Evolutionary conservation across 2,888 invertebrate species (phyloP), one percentile per base, ranked within the genome.

Genomic region (Smittia aterrima): DNA sequence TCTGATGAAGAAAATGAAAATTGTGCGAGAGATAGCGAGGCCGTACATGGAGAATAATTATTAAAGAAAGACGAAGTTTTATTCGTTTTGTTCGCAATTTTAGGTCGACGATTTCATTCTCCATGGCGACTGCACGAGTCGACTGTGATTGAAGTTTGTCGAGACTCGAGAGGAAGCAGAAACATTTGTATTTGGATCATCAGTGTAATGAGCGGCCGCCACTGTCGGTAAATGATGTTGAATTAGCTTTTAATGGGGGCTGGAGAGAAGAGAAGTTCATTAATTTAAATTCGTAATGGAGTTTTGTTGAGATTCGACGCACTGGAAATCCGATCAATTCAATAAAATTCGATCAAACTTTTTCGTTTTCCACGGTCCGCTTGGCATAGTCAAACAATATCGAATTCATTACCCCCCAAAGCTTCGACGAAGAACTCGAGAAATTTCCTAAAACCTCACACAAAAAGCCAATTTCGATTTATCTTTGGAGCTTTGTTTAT

Each of bases 391-490:
- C 54, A 70, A 70, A 70, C 20, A 70, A 70, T 70, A 70, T 70
- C 54, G 54, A 70, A 70, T 70, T 70, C 70, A 70, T 70, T 70
- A 70, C 70, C 70, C 70, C 70, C 70, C 70, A 54, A 70, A 70
- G 70, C 70, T 70, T 70, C 70, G 24, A n/a, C n/a, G n/a, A n/a
- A n/a, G n/a, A n/a, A n/a, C n/a, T 47, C 16, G 16, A 47, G 16
- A n/a, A n/a, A 47, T 47, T 47, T 11, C 47, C 32, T 3, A 32
- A 32, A 32, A 32, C 32, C 9, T n/a, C n/a, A n/a, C n/a, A n/a
- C n/a, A n/a, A n/a, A n/a, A n/a, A n/a, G n/a, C n/a, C 67, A 67
- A 67, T 67, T 67, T 67, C 13, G 9, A n/a, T 13, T 67, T 32
- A 67, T 22, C 22, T 67, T 20, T 9, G 41, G 22, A 67, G 67